A percentile compares a stretch with the other conserved stretches of the same genome.
phyloP scores from a whole-genome alignment of 2,113 vertebrate genomes.

The Melanostigma gelatinosum region DNA sequence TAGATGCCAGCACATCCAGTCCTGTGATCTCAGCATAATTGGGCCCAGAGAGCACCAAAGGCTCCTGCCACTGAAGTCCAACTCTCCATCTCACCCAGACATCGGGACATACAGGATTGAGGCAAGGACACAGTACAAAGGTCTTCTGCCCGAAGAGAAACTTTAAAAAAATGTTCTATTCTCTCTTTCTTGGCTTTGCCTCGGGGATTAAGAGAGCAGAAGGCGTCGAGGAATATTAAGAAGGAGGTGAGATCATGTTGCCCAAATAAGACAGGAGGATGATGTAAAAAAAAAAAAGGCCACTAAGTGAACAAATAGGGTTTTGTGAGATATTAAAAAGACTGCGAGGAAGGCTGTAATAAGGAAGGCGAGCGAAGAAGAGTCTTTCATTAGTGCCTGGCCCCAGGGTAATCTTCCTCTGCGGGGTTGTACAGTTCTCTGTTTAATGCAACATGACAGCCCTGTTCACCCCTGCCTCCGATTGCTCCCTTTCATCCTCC shows the following conservation, averaged over 20 bases:
- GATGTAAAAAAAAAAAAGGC: neutral
- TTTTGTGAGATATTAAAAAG: constrained; percentile 31
- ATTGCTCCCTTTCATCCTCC: constrained; percentile 62
- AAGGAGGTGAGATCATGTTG: neutral
- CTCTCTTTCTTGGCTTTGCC: neutral
- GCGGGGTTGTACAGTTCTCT: constrained; percentile 49
- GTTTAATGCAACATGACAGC: constrained; percentile 76
- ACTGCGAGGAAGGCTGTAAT: constrained; percentile 30
- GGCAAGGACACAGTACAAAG: neutral
- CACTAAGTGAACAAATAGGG: constrained; percentile 48
- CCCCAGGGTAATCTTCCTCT: constrained; percentile 53
- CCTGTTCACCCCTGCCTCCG: constrained; percentile 50
- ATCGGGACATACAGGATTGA: neutral
- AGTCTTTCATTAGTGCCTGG: constrained; percentile 63
- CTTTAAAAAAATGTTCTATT: neutral
- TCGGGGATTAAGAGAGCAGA: neutral
- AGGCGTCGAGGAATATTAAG: neutral
- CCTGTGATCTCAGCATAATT: constrained; percentile 37
- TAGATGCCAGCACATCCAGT: constrained; percentile 48
- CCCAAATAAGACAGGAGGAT: neutral
- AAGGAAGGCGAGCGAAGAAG: constrained; percentile 25
- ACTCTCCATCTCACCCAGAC: constrained; percentile 4
- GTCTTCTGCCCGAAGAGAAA: neutral
- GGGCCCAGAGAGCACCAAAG: constrained; percentile 14
- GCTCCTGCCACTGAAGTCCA: constrained; percentile 21